Evolutionary conservation across 30 jellyfish, hydroid and myxozoan species (phyloP).

Genomic region (Turritopsis dohrnii): DNA sequence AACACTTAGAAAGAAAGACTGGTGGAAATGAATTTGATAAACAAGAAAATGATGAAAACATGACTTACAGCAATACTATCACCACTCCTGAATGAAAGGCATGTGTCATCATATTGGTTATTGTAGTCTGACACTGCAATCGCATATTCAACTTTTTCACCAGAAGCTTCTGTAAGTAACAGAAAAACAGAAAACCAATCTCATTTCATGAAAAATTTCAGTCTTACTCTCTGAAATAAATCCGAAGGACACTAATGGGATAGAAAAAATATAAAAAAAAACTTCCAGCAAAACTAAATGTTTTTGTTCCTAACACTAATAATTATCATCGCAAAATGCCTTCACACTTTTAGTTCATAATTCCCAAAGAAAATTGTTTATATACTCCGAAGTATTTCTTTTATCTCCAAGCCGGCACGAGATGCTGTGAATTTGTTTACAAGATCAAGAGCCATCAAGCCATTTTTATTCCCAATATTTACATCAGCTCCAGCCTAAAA

Average conservation of each 20-base stretch:
- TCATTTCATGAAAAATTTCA: no score
- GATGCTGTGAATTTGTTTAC: conserved; percentile 81
- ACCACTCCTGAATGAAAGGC: conserved; percentile 63
- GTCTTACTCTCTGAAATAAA: no score
- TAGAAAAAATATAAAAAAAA: no score
- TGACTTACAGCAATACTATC: conserved; percentile 75
- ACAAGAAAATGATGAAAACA: no score
- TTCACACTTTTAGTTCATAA: no score
- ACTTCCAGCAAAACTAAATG: no score
- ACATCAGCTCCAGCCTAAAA: conserved; percentile 86
- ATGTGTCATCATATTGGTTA: conserved; percentile 59
- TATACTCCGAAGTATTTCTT: conserved; percentile 70
- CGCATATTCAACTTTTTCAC: conserved; percentile 71
- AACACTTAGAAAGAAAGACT: neutral
- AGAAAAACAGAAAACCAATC: neutral
- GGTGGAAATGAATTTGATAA: no score
- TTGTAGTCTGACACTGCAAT: conserved; percentile 58
- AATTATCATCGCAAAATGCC: no score
- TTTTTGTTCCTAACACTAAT: no score
- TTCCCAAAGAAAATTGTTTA: neutral
- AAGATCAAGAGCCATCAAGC: conserved; percentile 74
- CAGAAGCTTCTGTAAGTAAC: conserved; percentile 68
- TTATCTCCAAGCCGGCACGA: conserved; percentile 79
- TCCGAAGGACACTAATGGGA: no score
- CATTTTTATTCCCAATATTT: conserved; percentile 36